Evolutionary conservation across 2,888 invertebrate species (phyloP).

Genomic region (Drepanosiphum platanoidis): DNA sequence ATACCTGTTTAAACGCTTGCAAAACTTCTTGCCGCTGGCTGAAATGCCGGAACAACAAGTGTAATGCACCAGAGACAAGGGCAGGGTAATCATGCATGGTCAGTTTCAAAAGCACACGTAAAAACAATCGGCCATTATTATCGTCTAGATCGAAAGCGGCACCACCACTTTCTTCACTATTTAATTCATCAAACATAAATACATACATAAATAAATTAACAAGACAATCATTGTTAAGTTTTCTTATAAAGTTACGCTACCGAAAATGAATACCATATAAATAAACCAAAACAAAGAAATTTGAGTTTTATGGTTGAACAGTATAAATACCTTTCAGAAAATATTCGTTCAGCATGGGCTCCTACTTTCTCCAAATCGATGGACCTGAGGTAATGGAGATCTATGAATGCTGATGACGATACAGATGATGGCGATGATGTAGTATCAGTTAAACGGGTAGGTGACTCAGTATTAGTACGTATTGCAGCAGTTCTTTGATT

Average conservation of each 20-base stretch:
- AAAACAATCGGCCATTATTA: constrained; percentile 92
- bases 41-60: constrained; percentile 94
- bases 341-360: constrained; percentile 92
- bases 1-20: constrained; percentile 86
- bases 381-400: constrained; percentile 78
- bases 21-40: constrained; percentile 97
- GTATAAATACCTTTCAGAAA: constrained; percentile 79
- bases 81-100: constrained; percentile 97
- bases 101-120: constrained; percentile 91
- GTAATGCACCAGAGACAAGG: constrained; percentile 91
- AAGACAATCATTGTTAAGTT: neutral
- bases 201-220: constrained; percentile 1
- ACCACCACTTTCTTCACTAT: constrained; percentile 74
- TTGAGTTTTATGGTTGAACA: no score
- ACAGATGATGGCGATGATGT: constrained; percentile 18
- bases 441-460: neutral
- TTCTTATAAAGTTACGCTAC: no score
- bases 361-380: constrained; percentile 93
- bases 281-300: constrained; percentile 29
- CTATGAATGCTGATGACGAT: constrained; percentile 69
- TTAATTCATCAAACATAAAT: constrained; percentile 40
- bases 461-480: neutral
- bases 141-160: constrained; percentile 91
- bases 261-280: constrained; percentile 7
- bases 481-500: no score